Evolutionary conservation across 2,888 invertebrate genomes (phyloP).

Genomic region (Petrophora chlorosata): DNA sequence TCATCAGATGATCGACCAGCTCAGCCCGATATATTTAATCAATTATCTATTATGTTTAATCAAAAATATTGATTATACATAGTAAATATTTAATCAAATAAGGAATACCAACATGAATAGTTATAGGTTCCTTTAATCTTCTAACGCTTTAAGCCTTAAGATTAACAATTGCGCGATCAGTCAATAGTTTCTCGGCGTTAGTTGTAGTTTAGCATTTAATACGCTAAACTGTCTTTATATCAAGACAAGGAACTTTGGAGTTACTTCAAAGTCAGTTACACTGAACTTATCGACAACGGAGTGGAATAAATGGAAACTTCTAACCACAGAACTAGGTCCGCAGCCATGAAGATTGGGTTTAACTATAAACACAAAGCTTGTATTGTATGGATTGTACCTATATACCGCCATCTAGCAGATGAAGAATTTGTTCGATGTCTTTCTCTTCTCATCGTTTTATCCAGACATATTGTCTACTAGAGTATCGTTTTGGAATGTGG

Average conservation of each 20-base stretch:
- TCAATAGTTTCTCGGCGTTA: constrained; percentile 30
- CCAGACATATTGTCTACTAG: too few relatives aligned
- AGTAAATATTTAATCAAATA: too few relatives aligned
- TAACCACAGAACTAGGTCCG: constrained; percentile 32
- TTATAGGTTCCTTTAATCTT: constrained; percentile 7
- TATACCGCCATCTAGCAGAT: too few relatives aligned
- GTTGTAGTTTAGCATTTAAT: constrained; percentile 43
- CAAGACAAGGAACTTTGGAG: constrained; percentile 42
- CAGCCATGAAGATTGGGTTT: constrained; percentile 13
- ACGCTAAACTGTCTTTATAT: constrained; percentile 47
- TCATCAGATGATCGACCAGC: too few relatives aligned
- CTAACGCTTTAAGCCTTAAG: constrained; percentile 3
- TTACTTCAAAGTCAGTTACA: constrained; percentile 37
- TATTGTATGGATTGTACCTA: background rate
- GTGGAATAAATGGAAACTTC: constrained; percentile 32
- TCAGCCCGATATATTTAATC: too few relatives aligned
- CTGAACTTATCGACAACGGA: constrained; percentile 26
- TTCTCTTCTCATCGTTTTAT: too few relatives aligned
- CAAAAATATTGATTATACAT: background rate
- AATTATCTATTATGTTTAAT: too few relatives aligned
- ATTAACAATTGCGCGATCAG: constrained; percentile 13
- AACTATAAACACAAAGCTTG: too few relatives aligned
- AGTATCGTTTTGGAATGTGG: too few relatives aligned
- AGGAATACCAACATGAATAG: too few relatives aligned
- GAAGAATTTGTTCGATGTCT: too few relatives aligned